Base-by-base conservation (phyloP, 2,797 vertebrate genomes). In the Pogoniulus pusillus region DNA sequence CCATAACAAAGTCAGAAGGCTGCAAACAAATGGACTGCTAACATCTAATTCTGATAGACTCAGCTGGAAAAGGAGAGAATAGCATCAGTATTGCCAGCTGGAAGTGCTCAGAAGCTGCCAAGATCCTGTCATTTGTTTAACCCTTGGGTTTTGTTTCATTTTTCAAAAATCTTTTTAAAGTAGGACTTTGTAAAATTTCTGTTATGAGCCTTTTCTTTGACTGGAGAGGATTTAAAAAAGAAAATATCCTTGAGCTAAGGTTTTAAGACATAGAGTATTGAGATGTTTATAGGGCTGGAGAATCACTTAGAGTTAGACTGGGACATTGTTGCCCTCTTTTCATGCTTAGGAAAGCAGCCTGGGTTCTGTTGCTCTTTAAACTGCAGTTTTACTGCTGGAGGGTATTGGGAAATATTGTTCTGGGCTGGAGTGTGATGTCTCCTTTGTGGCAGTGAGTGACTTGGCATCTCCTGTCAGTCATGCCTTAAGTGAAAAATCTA, bases 361-460 rank as follows among this genome's bases (percentile, higher is more conserved):
- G 58, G 60, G 19, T 75, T 78, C 55, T 87, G 29, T 49, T 90
- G 75, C 65, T 64, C 39, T 93, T 96, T 89, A 84, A 90, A 57
- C 41, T 66, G 18, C 16, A 22, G 26, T 58, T 93, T 81, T 87
- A 54, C 39, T 90, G 37, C 68, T 63, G 82, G 32, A 66, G 10
- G 10, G 7, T 75, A 16, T 79, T 55, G 47, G 34, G 47, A 84
- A 91, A 81, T 88, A 62, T 8, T 65, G 14, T 81, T 83, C 55
- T 69, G 71, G 26, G 23, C 87, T 37, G 39, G 32, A 77, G 16
- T 22, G 12, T 62, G 34, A 66, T 2, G 3, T 75, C 90, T 86
- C 14, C 47, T 8, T 16, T 59, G 64, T 82, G 81, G 26, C n/a
- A 79, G 16, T 20, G 59, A 59, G 32, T 79, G 47, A 85, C 35